Evolutionary conservation across 30 jellyfish, hydroid and myxozoan genomes (phyloP).

Genomic region (Morbakka virulenta): DNA sequence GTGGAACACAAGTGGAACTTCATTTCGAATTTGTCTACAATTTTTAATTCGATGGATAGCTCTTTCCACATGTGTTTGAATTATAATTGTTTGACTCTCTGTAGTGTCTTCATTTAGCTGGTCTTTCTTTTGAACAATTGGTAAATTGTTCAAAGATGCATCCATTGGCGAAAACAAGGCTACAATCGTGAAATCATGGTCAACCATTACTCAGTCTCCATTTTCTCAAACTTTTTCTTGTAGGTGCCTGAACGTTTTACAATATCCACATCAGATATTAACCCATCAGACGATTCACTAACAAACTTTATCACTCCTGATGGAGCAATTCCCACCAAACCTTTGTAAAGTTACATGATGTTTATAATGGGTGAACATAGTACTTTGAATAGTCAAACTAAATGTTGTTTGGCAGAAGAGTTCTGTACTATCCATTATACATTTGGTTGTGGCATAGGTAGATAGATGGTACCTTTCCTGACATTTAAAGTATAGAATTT

Average conservation of each 20-base stretch:
- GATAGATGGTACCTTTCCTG: too few relatives aligned
- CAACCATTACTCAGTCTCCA: constrained; percentile 7
- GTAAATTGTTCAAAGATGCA: too few relatives aligned
- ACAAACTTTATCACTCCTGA: constrained; percentile 10
- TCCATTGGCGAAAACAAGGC: too few relatives aligned
- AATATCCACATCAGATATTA: neutral
- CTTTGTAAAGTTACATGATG: constrained; percentile 19
- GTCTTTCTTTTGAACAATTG: too few relatives aligned
- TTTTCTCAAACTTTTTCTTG: constrained; percentile 4
- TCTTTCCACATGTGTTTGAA: too few relatives aligned
- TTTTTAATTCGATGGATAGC: too few relatives aligned
- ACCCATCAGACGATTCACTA: neutral
- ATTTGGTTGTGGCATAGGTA: too few relatives aligned
- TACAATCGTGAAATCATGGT: neutral
- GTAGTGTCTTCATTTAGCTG: too few relatives aligned
- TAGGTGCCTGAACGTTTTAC: neutral
- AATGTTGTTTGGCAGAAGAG: constrained; percentile 6
- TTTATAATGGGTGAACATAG: neutral
- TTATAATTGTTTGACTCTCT: too few relatives aligned
- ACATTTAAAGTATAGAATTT: too few relatives aligned
- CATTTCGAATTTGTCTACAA: too few relatives aligned
- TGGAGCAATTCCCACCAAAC: constrained; percentile 9
- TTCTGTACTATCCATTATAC: constrained; percentile 23
- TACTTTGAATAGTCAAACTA: neutral
- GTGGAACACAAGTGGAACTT: too few relatives aligned